Evolutionary conservation across 2,113 vertebrate genomes (phyloP).

Genomic region (Eulacestoma nigropectus): DNA sequence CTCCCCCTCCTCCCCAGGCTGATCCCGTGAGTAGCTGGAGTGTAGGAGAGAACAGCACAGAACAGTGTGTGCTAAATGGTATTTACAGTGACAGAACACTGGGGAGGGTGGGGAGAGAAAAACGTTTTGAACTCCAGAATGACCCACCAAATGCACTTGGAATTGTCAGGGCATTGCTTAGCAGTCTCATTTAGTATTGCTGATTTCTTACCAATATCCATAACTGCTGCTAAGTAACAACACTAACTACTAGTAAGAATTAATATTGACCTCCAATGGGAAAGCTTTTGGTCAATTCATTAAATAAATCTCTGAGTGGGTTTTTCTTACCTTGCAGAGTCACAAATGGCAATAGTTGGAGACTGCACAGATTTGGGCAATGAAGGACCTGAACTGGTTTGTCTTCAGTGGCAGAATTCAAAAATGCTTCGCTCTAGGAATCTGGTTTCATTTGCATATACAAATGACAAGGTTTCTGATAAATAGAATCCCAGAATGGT

Average conservation of each 20-base stretch:
- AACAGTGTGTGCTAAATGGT: not conserved
- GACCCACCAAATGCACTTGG: not conserved
- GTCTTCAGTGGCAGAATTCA: not conserved
- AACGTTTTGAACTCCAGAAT: not conserved
- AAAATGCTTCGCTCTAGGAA: not conserved
- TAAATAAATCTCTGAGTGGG: not conserved
- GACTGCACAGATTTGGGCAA: not conserved
- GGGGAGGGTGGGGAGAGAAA: not conserved
- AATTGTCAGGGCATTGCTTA: not conserved
- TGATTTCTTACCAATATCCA: not conserved
- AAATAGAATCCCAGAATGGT: not conserved
- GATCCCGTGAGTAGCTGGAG: not conserved
- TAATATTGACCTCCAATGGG: not conserved
- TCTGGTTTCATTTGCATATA: not conserved
- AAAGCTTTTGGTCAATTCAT: not conserved
- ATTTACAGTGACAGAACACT: not conserved
- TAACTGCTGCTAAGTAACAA: not conserved
- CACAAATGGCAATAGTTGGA: not conserved
- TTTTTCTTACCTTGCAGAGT: not conserved
- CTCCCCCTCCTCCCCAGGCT: not conserved
- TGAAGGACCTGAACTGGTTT: accelerated
- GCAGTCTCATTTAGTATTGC: not conserved
- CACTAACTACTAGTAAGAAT: not conserved
- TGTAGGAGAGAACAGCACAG: not conserved
- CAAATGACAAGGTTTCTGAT: not conserved